Base-by-base conservation (phyloP, 2,888 invertebrate species). In the Uloborus plumipes region DNA sequence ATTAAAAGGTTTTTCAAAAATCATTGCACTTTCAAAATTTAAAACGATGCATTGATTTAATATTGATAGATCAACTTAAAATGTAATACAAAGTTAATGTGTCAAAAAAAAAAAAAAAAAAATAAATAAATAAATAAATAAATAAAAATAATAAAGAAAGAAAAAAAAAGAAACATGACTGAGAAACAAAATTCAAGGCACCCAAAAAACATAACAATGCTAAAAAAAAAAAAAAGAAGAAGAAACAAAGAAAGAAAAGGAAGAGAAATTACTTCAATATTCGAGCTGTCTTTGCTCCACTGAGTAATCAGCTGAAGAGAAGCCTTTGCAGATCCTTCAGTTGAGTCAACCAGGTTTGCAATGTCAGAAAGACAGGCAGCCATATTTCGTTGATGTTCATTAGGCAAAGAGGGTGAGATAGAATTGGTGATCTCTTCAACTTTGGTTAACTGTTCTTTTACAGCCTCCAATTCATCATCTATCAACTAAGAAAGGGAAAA, bases 401-500 rank as follows among this genome's bases (percentile, higher is more conserved):
- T 9, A 6, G 80, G 59, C 6, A 70, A 51, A 20, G 22, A 18
- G 49, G 49, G 16, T 9, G 64, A 64, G 13, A 70, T 18, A n/a
- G 26, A 49, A 22, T 47, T 15, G 15, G 62, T 64, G 13, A 72
- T 16, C n/a, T 73, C 62, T 26, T 59, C 55, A 15, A 81, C 22
- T 2, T 26, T 39, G 11, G 47, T 6, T 20, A 81, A 16, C 26
- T 70, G 26, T 16, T 69, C 50, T 6, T 81, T 64, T 4, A 81
- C 53, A n/a, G 18, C 22, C 1, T 9, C 14, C 11, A 81, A 31
- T 39, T 81, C 74, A 31, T 55, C 16, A 18, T 81, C 64, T 31
- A 81, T 74, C 3, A n/a, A 3, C 80, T 80, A 53, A 53, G 47
- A 65, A 67, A 31, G 18, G 51, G 31, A 62, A n/a, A 47, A 31